These are phyloP conservation scores for Timandra comae DNA, from an alignment of 2,888 invertebrate genomes.

Conservation along the genomic window DNA sequence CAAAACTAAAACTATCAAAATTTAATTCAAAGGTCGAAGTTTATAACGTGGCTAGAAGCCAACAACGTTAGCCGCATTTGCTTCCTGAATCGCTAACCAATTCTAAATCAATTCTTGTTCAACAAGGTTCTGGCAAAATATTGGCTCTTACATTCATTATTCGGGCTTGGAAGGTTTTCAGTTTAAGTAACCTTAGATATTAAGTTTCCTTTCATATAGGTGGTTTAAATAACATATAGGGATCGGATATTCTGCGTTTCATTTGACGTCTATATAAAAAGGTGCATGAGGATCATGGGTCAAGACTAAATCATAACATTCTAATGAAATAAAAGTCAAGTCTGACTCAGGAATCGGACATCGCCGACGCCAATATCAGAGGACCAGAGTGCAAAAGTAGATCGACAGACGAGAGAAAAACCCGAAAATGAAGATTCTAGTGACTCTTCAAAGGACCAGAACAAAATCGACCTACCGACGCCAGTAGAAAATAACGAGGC, in stretches of 20 bases:
- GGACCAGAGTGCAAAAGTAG: slow-evolving; percentile 14
- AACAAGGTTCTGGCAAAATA: slow-evolving; percentile 16
- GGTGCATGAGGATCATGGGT: slow-evolving; percentile 20
- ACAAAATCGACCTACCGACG: slow-evolving; percentile 9
- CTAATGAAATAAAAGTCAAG: slow-evolving; percentile 13
- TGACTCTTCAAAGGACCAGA: slow-evolving; percentile 4
- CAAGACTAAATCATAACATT: slow-evolving; percentile 16
- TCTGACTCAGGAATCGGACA: slow-evolving; percentile 24
- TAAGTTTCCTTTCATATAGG: not conserved
- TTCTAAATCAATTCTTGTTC: slow-evolving; percentile 13
- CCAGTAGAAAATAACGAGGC: slow-evolving; percentile 2
- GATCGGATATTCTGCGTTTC: not conserved
- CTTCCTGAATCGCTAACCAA: slow-evolving; percentile 14
- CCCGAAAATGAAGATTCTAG: slow-evolving; percentile 8
- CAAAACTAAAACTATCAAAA: slow-evolving; percentile 10
- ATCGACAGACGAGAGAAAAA: slow-evolving; percentile 14
- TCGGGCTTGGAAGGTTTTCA: slow-evolving; percentile 17
- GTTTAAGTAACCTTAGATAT: slow-evolving; percentile 1
- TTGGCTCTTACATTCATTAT: slow-evolving; percentile 18
- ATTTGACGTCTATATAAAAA: slow-evolving; percentile 2
- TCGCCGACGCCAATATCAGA: slow-evolving; percentile 17
- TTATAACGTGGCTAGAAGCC: slow-evolving; percentile 9
- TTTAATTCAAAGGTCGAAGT: slow-evolving; percentile 5
- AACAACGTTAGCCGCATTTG: slow-evolving; percentile 9
- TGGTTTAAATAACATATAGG: not conserved